A percentile compares a stretch with the other conserved stretches of the same genome.
Evolutionary conservation across 2,888 invertebrate genomes (phyloP).

Genomic region (Criorhina ranunculi): DNA sequence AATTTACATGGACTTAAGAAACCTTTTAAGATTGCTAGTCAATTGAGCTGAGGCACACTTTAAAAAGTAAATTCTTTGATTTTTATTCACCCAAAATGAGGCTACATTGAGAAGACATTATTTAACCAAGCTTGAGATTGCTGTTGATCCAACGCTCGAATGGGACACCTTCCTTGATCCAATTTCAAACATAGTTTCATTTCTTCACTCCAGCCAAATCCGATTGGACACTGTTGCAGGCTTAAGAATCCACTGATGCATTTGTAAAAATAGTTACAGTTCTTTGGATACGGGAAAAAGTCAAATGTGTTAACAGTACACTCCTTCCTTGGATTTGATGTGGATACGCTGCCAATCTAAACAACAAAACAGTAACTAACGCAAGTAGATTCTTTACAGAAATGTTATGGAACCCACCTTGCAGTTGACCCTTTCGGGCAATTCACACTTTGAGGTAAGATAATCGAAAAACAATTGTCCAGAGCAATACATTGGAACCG

Average conservation of each 20-base stretch:
- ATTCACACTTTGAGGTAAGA: conserved; percentile 81
- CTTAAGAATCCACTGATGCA: conserved; percentile 81
- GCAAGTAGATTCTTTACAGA: background rate
- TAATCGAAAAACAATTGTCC: conserved; percentile 81
- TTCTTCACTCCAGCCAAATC: conserved; percentile 82
- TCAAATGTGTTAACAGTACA: conserved; percentile 80
- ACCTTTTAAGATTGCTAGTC: no score
- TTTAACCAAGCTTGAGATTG: conserved; percentile 21
- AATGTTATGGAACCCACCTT: conserved; percentile 74
- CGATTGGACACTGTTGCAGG: conserved; percentile 83
- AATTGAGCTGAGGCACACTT: no score
- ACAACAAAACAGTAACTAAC: background rate
- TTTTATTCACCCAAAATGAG: background rate
- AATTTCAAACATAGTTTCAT: conserved; percentile 62
- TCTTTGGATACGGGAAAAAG: conserved; percentile 81
- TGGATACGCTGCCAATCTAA: conserved; percentile 13
- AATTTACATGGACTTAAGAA: no score
- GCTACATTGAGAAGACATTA: conserved; percentile 5
- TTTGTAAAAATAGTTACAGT: conserved; percentile 82
- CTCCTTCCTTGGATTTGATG: conserved; percentile 78
- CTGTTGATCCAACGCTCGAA: background rate
- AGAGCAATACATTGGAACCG: conserved; percentile 80
- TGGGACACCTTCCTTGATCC: conserved; percentile 43
- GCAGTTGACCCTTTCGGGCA: conserved; percentile 81
- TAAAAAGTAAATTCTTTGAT: no score